A percentile compares a stretch with the other conserved stretches of the same genome.
phyloP scores from a whole-genome alignment of 2,113 vertebrate species.

The Oryzias celebensis region DNA sequence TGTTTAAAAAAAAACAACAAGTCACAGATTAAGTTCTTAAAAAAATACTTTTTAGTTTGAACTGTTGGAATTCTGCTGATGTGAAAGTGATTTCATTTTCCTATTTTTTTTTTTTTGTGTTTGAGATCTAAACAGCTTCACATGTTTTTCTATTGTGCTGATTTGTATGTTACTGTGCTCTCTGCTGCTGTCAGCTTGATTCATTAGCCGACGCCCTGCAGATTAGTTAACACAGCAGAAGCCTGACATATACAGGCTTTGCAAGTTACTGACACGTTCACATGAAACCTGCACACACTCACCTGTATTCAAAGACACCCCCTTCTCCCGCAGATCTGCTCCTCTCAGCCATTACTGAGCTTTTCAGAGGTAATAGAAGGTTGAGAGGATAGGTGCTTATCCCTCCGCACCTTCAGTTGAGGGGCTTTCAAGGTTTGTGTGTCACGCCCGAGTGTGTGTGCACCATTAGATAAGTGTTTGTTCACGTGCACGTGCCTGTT shows the following conservation, averaged over 20 bases:
- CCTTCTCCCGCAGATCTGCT: conserved; percentile 21
- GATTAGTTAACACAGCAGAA: conserved; percentile 22
- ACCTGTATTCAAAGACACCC: conserved; percentile 9
- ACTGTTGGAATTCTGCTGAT: no score
- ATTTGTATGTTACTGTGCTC: conserved; percentile 23
- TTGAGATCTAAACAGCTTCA: neutral
- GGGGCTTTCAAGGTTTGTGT: neutral
- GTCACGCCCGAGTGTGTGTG: neutral
- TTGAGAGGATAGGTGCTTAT: conserved; percentile 29
- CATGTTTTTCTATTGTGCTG: conserved; percentile 13
- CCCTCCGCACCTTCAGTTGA: conserved; percentile 45
- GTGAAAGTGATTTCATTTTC: no score
- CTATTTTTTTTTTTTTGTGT: no score
- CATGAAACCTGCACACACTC: conserved; percentile 3
- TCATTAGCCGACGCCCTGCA: conserved; percentile 17
- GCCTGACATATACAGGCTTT: conserved; percentile 16
- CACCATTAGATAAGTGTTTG: conserved; percentile 7
- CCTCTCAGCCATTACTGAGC: conserved; percentile 33
- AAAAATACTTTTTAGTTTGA: no score
- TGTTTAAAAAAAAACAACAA: neutral
- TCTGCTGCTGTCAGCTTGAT: conserved; percentile 21
- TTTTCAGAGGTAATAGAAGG: conserved; percentile 50
- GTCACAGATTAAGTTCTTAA: neutral
- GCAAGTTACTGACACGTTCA: conserved; percentile 7
- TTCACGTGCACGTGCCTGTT: conserved; percentile 11